Percentiles rank a stretch among this genome's conserved stretches.
These are phyloP conservation scores for Pelvicachromis taeniatus DNA, from an alignment of 2,113 vertebrate genomes.

Conservation along the genomic window DNA sequence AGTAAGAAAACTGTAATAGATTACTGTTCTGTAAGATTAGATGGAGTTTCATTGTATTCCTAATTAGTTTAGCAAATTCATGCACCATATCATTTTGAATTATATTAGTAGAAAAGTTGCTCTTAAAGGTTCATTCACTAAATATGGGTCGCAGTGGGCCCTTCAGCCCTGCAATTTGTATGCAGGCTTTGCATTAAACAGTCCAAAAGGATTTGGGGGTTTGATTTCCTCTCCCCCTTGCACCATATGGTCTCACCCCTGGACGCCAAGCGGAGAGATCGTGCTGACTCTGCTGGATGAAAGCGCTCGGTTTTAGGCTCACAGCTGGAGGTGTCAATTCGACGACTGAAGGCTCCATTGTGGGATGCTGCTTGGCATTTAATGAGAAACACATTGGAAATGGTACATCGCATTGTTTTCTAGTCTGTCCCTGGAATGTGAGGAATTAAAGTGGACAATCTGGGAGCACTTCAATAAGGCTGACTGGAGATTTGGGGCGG, in stretches of 20 bases:
- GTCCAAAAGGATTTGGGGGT: neutral
- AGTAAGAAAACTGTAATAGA: neutral
- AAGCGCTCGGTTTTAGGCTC: slow-evolving; percentile 55
- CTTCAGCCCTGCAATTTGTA: neutral
- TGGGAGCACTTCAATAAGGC: slow-evolving; percentile 4
- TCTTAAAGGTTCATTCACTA: neutral
- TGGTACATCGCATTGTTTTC: slow-evolving; percentile 67
- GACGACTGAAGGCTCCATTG: slow-evolving; percentile 47
- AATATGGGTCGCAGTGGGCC: neutral
- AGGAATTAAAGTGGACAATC: slow-evolving; percentile 54
- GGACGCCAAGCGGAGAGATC: slow-evolving; percentile 38
- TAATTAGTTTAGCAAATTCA: slow-evolving; percentile 5
- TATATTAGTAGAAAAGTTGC: neutral
- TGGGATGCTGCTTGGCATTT: slow-evolving; percentile 52
- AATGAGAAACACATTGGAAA: slow-evolving; percentile 87
- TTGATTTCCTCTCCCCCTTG: neutral
- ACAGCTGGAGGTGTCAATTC: slow-evolving; percentile 75
- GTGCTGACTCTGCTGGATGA: slow-evolving; percentile 51
- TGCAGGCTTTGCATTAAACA: neutral
- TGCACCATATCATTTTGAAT: neutral
- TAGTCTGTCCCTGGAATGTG: slow-evolving; percentile 71
- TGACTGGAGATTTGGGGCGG: neutral
- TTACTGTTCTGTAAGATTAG: neutral
- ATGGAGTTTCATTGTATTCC: neutral
- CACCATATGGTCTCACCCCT: slow-evolving; percentile 56